Base-by-base conservation (phyloP, 1,140 invertebrate species). In the Drosophila auraria region DNA sequence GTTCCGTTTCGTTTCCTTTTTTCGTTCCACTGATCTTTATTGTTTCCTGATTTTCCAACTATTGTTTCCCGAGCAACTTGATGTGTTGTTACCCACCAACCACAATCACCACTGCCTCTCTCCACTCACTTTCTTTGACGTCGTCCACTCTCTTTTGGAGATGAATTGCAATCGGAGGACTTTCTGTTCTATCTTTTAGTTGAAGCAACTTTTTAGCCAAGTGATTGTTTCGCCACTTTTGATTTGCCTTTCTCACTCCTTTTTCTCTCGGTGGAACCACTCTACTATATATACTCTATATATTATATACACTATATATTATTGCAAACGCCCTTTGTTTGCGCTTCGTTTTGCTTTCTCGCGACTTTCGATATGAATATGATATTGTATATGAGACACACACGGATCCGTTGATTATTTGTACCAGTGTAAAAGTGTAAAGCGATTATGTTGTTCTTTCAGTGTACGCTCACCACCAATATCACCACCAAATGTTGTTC, bases 361-460 rank as follows among this genome's bases (percentile, higher is more conserved):
- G 77, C 50, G 68, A 64, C 56, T 58, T 54, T 56, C 53, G 40
- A 73, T 50, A 63, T 56, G 38, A 44, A 61, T 61, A 66, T 50
- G 54, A 54, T 63, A 50, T 58, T 42, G 42, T 58, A 58, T 50
- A 68, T 36, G 25, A 33, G 15, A 20, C 17, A 36, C 50, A 80
- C 79, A 86, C 79, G 54, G 63, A 87, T 83, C 51, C 82, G 68
- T 73, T 73, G 68, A 73, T 73, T 73, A 73, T 73, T 71, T 73
- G 70, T 73, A 73, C 56, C 70, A 87, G 78, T 90, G 82, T 90
- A 89, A 89, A 69, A 90, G 86, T 90, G 86, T 84, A 90, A 91
- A 89, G 84, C 84, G 84, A 87, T 77, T 90, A 91, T 87, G 87
- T 90, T 90, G 82, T 91, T 84, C 83, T 90, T 90, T 90, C 87